phyloP scores from a whole-genome alignment of 2,888 invertebrate genomes.

The Clostera curtula region DNA sequence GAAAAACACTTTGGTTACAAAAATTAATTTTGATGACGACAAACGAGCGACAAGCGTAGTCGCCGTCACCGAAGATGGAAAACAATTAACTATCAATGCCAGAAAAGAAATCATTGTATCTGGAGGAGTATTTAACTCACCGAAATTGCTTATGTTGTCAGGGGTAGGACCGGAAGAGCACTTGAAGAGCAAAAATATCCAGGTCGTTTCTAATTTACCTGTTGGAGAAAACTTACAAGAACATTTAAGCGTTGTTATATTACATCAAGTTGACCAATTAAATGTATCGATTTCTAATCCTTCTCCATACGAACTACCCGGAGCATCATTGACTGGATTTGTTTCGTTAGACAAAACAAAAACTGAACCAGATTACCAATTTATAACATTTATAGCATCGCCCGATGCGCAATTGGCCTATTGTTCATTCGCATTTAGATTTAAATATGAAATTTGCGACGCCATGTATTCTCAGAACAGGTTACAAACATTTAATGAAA shows the following conservation, averaged over 20 bases:
- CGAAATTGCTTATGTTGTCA: slow-evolving; percentile 35
- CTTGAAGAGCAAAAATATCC: slow-evolving; percentile 26
- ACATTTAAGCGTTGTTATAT: slow-evolving; percentile 18
- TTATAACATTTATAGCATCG: slow-evolving; percentile 12
- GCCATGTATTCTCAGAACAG: slow-evolving; percentile 14
- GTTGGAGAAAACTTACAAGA: slow-evolving; percentile 38
- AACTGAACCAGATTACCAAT: slow-evolving; percentile 23
- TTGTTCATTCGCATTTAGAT: slow-evolving; percentile 65
- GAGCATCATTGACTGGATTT: slow-evolving; percentile 21
- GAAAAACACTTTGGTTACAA: slow-evolving; percentile 25
- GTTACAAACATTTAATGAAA: slow-evolving; percentile 21
- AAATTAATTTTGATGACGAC: slow-evolving; percentile 23
- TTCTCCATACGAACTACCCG: slow-evolving; percentile 16
- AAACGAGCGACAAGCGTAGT: slow-evolving; percentile 24
- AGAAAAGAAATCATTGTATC: slow-evolving; percentile 32
- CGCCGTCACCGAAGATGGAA: slow-evolving; percentile 14
- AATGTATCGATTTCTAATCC: slow-evolving; percentile 48
- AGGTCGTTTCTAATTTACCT: slow-evolving; percentile 29
- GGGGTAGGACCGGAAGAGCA: slow-evolving; percentile 35
- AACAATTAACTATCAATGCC: slow-evolving; percentile 19
- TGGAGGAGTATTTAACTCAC: slow-evolving; percentile 31
- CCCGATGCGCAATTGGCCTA: slow-evolving; percentile 19
- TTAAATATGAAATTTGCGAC: slow-evolving; percentile 34
- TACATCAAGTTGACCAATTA: slow-evolving; percentile 19
- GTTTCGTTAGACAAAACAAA: slow-evolving; percentile 20